phyloP scores from a whole-genome alignment of 2,797 vertebrate species.

The Caiman crocodilus region DNA sequence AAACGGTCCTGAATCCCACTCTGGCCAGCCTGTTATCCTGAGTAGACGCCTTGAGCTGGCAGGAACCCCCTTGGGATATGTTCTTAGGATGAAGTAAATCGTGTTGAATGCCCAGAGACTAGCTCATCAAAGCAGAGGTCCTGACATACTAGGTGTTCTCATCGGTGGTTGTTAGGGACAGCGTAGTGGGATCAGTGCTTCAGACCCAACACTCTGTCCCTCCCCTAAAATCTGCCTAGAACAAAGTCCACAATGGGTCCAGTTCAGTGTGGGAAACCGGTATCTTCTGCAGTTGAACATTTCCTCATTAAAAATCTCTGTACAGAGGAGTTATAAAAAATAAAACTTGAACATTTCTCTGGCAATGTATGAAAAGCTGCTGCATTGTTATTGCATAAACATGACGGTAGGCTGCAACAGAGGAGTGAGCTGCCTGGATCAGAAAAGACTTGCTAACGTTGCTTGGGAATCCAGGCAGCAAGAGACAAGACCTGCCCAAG shows the following conservation, averaged over 20 bases:
- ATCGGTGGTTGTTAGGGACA: rapidly evolving
- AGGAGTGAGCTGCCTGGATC: rapidly evolving
- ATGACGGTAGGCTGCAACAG: not conserved
- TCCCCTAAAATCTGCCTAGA: not conserved
- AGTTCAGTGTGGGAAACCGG: not conserved
- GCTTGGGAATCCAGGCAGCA: not conserved
- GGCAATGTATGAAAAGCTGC: rapidly evolving
- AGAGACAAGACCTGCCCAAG: no score
- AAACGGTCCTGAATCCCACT: not conserved
- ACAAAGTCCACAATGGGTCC: rapidly evolving
- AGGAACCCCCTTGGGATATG: not conserved
- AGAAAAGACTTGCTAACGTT: not conserved
- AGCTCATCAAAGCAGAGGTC: not conserved
- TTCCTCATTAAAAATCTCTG: no score
- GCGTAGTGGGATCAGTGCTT: not conserved
- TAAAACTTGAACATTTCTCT: not conserved
- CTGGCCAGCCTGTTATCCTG: not conserved
- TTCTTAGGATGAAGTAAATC: not conserved
- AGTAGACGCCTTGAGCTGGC: not conserved
- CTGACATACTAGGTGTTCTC: not conserved
- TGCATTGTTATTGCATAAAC: rapidly evolving
- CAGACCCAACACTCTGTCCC: rapidly evolving
- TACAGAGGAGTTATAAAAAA: not conserved
- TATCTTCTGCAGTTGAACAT: not conserved
- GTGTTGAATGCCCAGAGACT: not conserved